These are phyloP conservation scores for Andrena minutula DNA, from an alignment of 2,888 invertebrate species.

Conservation along the genomic window DNA sequence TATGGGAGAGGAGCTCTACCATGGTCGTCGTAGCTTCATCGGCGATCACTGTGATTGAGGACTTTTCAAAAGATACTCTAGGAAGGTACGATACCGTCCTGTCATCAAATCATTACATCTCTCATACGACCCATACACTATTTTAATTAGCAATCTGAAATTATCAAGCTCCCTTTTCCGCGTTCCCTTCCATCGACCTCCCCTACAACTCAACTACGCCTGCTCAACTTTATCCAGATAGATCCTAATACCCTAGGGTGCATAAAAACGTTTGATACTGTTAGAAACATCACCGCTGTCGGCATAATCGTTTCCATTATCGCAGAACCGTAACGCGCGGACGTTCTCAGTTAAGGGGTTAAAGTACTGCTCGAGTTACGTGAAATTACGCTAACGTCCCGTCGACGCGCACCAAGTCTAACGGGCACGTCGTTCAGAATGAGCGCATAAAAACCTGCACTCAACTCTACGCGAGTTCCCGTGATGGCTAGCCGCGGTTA, in stretches of 20 bases:
- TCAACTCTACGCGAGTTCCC: conserved; percentile 10
- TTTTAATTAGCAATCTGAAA: no score
- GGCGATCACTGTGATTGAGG: conserved; percentile 80
- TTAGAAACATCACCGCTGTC: conserved; percentile 20
- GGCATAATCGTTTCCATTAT: conserved; percentile 25
- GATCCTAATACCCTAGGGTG: no score
- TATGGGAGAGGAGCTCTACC: conserved; percentile 76
- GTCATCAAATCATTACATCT: neutral
- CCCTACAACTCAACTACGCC: no score
- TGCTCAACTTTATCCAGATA: no score
- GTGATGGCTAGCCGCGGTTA: neutral
- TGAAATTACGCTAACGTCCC: conserved; percentile 38
- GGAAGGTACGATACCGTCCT: conserved; percentile 78
- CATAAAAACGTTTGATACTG: conserved; percentile 16
- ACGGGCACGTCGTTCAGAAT: conserved; percentile 32
- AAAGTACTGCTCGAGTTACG: conserved; percentile 49
- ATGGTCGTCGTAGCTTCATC: conserved; percentile 81
- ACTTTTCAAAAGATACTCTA: conserved; percentile 82
- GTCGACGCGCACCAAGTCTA: conserved; percentile 8
- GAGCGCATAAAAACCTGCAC: conserved; percentile 28
- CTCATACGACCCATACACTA: neutral
- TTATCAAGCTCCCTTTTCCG: no score
- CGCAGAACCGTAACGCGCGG: conserved; percentile 34
- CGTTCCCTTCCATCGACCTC: no score
- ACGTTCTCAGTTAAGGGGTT: conserved; percentile 34